These are phyloP conservation scores for Ellobium chinense DNA, from an alignment of 2,888 invertebrate species.

Conservation along the genomic window DNA sequence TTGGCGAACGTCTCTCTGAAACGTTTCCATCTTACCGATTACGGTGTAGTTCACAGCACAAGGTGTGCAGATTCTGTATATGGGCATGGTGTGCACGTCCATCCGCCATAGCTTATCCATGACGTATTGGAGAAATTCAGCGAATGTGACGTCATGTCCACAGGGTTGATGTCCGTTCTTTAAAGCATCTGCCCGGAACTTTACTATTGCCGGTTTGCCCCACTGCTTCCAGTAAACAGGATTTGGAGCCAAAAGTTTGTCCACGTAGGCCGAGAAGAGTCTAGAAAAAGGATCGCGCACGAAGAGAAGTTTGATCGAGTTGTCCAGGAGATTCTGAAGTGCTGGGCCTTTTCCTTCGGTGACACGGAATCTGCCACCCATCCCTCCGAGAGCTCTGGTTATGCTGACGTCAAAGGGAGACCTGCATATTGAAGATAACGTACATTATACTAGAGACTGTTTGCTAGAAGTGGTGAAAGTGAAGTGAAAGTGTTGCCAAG, in stretches of 20 bases:
- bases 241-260: slow-evolving; percentile 57
- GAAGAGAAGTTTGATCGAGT: slow-evolving; percentile 27
- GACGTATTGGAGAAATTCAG: slow-evolving; percentile 54
- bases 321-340: background rate
- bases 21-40: slow-evolving; percentile 49
- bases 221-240: slow-evolving; percentile 50
- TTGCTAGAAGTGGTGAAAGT: no score
- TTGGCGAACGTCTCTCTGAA: slow-evolving; percentile 28
- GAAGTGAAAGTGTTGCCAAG: no score
- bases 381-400: background rate
- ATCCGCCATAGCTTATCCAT: slow-evolving; percentile 12
- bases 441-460: no score
- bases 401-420: background rate
- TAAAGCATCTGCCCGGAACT: slow-evolving; percentile 14
- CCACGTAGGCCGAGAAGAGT: slow-evolving; percentile 53
- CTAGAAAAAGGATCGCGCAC: slow-evolving; percentile 39
- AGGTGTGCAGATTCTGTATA: slow-evolving; percentile 39
- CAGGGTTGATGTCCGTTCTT: slow-evolving; percentile 35
- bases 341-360: background rate
- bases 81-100: slow-evolving; percentile 33
- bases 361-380: background rate
- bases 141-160: slow-evolving; percentile 57
- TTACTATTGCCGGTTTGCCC: slow-evolving; percentile 41
- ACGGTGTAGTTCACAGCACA: slow-evolving; percentile 43
- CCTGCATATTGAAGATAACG: background rate